A percentile compares a stretch with the other conserved stretches of the same genome.
Evolutionary conservation across 1,140 invertebrate genomes (phyloP).

Genomic region (Ctenoplectra terminalis): DNA sequence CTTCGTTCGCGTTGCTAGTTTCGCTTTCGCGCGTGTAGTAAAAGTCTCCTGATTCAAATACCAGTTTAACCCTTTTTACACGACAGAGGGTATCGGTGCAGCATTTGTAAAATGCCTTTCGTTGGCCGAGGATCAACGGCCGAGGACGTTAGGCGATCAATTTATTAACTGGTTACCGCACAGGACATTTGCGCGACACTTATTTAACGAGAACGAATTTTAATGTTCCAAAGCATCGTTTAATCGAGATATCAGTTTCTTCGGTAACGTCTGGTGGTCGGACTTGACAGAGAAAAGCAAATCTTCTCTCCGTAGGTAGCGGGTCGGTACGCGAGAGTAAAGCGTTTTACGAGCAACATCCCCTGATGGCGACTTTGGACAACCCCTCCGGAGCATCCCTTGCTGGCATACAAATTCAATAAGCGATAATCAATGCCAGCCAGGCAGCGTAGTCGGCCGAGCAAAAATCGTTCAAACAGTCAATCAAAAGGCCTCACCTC

Average conservation of each 20-base stretch:
- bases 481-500: constrained; percentile 79
- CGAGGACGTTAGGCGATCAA: too few species aligned
- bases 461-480: constrained; percentile 83
- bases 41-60: too few species aligned
- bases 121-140: too few species aligned
- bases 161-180: too few species aligned
- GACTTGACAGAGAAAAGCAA: not conserved
- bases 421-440: constrained; percentile 82
- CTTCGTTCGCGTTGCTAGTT: too few species aligned
- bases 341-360: constrained; percentile 52
- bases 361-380: constrained; percentile 67
- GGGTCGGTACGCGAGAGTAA: constrained; percentile 43
- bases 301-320: constrained; percentile 10
- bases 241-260: constrained; percentile 4
- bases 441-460: constrained; percentile 72
- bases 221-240: not conserved
- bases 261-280: not conserved
- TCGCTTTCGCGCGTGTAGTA: too few species aligned
- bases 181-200: too few species aligned
- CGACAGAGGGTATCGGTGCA: too few species aligned
- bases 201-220: too few species aligned
- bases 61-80: too few species aligned
- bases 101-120: too few species aligned
- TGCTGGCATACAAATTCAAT: constrained; percentile 79
- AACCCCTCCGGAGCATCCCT: constrained; percentile 60